phyloP scores from a whole-genome alignment of 2,113 vertebrate genomes.

The Pampusana beccarii region DNA sequence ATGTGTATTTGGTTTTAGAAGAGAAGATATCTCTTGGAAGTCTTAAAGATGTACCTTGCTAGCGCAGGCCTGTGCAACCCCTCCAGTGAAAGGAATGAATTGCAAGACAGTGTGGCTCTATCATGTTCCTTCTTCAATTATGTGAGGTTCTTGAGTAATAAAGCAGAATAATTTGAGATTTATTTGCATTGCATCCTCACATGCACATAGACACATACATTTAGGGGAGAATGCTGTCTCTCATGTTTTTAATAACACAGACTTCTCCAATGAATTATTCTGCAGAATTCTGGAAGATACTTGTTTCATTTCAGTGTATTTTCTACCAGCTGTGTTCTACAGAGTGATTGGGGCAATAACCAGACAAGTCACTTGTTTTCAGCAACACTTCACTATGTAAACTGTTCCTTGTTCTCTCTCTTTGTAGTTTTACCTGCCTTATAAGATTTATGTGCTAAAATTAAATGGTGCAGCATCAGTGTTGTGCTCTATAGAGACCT shows the following conservation, averaged over 20 bases:
- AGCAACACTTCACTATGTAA: not conserved
- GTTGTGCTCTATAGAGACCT: not conserved
- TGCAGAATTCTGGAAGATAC: not conserved
- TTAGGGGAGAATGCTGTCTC: not conserved
- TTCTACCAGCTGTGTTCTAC: not conserved
- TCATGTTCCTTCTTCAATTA: not conserved
- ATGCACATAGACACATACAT: not conserved
- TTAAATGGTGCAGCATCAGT: not conserved
- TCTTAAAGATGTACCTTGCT: not conserved
- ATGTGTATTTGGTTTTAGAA: not conserved
- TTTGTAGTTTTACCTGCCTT: constrained; percentile 1
- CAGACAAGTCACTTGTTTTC: not conserved
- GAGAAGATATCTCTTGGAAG: not conserved
- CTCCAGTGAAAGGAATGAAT: not conserved
- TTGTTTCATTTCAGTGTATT: not conserved
- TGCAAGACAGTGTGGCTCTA: not conserved
- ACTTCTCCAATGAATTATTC: not conserved
- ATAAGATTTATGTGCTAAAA: constrained; percentile 19
- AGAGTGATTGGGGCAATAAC: not conserved
- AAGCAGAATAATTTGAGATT: not conserved
- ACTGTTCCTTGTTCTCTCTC: not conserved
- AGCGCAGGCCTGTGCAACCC: not conserved
- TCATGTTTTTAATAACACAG: not conserved
- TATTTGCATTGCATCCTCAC: not conserved
- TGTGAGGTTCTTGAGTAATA: not conserved